Conservation (phyloP, 2,113 vertebrate species). For the Thamnaconus septentrionalis region DNA sequence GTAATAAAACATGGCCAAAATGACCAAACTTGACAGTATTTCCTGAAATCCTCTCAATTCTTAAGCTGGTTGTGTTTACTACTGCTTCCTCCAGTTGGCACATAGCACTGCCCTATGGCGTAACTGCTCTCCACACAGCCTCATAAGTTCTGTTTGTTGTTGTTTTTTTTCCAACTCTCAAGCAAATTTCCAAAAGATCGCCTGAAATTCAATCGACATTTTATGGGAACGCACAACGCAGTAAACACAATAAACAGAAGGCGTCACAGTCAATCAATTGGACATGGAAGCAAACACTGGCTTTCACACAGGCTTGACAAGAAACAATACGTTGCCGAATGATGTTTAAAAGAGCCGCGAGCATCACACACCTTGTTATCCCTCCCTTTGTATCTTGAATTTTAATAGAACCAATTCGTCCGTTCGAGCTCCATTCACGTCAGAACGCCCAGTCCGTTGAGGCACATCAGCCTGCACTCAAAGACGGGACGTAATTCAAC, state of each 20-base stretch:
- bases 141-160: too few relatives aligned
- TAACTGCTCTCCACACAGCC: too few relatives aligned
- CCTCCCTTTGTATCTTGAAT: constrained; percentile 20
- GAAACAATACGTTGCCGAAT: neutral
- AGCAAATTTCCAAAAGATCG: too few relatives aligned
- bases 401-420: constrained; percentile 29
- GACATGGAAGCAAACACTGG: neutral
- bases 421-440: constrained; percentile 7
- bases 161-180: too few relatives aligned
- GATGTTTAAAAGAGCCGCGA: constrained; percentile 1
- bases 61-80: too few relatives aligned
- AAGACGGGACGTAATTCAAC: constrained; percentile 14
- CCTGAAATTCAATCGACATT: too few relatives aligned
- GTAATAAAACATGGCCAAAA: too few relatives aligned
- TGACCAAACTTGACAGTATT: too few relatives aligned
- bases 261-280: neutral
- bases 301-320: neutral
- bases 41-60: neutral
- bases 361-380: neutral
- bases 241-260: too few relatives aligned
- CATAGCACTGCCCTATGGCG: too few relatives aligned
- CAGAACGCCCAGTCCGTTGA: constrained; percentile 29
- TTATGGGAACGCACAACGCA: too few relatives aligned
- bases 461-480: constrained; percentile 17
- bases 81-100: too few relatives aligned